A percentile compares a stretch with the other conserved stretches of the same genome.
Conservation (phyloP, 2,113 vertebrate genomes). For the Cyprinodon brontotheroides region DNA sequence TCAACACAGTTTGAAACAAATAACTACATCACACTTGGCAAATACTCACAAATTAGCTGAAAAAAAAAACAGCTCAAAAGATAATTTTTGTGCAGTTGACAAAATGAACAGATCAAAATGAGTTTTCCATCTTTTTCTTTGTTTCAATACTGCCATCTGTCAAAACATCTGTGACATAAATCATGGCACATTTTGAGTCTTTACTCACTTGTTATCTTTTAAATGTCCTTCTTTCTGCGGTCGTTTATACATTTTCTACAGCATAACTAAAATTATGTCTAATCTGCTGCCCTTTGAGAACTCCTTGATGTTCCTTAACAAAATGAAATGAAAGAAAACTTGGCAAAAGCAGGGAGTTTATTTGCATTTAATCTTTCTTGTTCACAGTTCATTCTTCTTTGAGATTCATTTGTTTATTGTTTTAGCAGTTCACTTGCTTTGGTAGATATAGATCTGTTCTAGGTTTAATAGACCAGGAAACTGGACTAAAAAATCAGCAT, state of each 20-base stretch:
- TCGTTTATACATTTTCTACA: neutral
- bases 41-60: conserved; percentile 49
- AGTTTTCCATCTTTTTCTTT: neutral
- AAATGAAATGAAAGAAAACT: neutral
- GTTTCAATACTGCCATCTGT: conserved; percentile 30
- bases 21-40: conserved; percentile 41
- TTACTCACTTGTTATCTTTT: neutral
- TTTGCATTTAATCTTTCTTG: neutral
- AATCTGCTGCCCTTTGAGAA: neutral
- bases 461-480: neutral
- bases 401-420: neutral
- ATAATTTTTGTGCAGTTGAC: conserved; percentile 19
- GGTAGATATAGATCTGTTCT: neutral
- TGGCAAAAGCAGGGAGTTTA: neutral
- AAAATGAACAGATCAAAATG: neutral
- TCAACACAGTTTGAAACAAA: conserved; percentile 28
- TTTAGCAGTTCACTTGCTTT: neutral
- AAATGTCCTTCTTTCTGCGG: neutral
- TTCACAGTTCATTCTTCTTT: neutral
- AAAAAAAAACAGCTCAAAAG: conserved; percentile 45
- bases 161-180: conserved; percentile 15
- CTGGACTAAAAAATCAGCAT: no score
- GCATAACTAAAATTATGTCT: neutral
- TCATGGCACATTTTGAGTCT: neutral
- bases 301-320: neutral